Evolutionary conservation across 2,113 vertebrate species (phyloP).

Genomic region (Hippolais icterina): DNA sequence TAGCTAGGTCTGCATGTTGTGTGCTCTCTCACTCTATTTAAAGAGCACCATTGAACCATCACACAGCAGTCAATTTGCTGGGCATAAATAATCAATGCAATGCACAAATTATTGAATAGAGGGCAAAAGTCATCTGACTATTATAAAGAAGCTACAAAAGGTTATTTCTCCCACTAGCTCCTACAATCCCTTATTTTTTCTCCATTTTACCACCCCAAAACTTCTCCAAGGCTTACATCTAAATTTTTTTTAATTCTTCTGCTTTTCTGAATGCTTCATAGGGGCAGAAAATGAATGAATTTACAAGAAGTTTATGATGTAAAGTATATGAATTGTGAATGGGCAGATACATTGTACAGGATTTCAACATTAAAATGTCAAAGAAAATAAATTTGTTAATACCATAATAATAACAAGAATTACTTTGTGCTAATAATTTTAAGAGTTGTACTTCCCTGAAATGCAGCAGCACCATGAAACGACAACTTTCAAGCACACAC

Average conservation of each 20-base stretch:
- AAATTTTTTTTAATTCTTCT: background rate
- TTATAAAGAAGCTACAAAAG: background rate
- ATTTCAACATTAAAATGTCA: background rate
- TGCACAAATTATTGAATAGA: constrained; percentile 66
- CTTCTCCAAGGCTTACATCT: background rate
- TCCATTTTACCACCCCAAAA: background rate
- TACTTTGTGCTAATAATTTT: background rate
- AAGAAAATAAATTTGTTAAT: background rate
- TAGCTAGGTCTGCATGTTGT: constrained; percentile 8
- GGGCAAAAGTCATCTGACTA: constrained; percentile 36
- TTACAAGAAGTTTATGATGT: background rate
- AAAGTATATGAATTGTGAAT: background rate
- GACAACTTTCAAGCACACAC: background rate
- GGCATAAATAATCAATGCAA: constrained; percentile 86
- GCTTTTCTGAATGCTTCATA: background rate
- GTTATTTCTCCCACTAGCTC: background rate
- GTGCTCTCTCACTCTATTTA: constrained; percentile 70
- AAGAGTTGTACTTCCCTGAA: background rate
- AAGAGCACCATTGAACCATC: constrained; percentile 70
- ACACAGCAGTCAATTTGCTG: constrained; percentile 74
- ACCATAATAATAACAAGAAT: background rate
- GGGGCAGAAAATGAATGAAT: background rate
- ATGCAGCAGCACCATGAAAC: background rate
- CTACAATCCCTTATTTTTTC: background rate
- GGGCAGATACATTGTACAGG: background rate